These are phyloP conservation scores for Anguilla rostrata DNA, from an alignment of 2,113 vertebrate genomes.

Conservation along the genomic window DNA sequence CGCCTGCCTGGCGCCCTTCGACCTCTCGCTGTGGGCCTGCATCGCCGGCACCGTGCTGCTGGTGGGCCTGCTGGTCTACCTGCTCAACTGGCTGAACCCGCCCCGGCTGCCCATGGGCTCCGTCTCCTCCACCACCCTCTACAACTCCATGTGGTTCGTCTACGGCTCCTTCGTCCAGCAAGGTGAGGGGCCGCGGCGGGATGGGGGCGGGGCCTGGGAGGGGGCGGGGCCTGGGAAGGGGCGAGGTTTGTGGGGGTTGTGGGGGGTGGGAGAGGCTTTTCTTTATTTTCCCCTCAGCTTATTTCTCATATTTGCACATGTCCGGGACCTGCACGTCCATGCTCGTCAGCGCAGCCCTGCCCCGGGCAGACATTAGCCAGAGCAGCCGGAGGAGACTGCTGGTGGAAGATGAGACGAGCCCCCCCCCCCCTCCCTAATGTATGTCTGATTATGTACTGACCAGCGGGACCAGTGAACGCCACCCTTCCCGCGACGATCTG, in stretches of 20 bases:
- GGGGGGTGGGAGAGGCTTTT: not conserved
- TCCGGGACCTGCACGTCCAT: too few species aligned
- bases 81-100: slow-evolving; percentile 96
- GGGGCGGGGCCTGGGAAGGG: not conserved
- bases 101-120: slow-evolving; percentile 94
- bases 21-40: slow-evolving; percentile 96
- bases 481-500: too few species aligned
- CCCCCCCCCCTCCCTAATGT: too few species aligned
- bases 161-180: slow-evolving; percentile 98
- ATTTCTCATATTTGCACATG: too few species aligned
- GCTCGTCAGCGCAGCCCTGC: too few species aligned
- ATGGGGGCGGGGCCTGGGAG: not conserved
- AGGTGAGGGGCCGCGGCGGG: slow-evolving; percentile 73
- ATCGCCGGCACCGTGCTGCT: slow-evolving; percentile 94
- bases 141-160: slow-evolving; percentile 99
- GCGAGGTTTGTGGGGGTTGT: not conserved
- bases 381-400: too few species aligned
- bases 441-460: too few species aligned
- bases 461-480: too few species aligned
- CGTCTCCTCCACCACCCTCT: slow-evolving; percentile 93
- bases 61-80: slow-evolving; percentile 91
- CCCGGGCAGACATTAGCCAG: too few species aligned
- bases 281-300: too few species aligned
- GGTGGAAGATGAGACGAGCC: too few species aligned
- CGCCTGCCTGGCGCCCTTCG: slow-evolving; percentile 93